These are phyloP conservation scores for Drosophila bipectinata DNA, from an alignment of 1,140 invertebrate species.

Conservation along the genomic window DNA sequence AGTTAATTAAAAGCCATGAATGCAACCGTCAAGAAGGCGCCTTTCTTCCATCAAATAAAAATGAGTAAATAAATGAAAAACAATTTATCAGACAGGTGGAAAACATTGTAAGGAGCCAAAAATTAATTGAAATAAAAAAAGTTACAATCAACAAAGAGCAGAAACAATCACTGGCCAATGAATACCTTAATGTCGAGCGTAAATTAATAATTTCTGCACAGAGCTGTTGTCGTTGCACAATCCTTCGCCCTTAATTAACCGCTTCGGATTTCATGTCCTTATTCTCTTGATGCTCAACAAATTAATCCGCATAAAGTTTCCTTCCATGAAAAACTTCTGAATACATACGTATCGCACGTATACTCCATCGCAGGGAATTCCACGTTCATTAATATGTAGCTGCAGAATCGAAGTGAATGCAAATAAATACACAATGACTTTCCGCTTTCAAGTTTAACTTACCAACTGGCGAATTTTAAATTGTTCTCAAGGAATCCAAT, in stretches of 20 bases:
- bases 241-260: conserved; percentile 44
- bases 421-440: not conserved
- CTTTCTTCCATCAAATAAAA: conserved; percentile 7
- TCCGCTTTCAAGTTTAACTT: not conserved
- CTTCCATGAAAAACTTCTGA: conserved; percentile 3
- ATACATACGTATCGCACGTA: no score
- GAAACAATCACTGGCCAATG: not conserved
- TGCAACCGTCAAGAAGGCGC: conserved; percentile 21
- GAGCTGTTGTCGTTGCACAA: not conserved
- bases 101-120: not conserved
- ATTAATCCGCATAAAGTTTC: not conserved
- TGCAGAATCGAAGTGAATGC: not conserved
- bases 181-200: conserved; percentile 1
- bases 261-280: conserved; percentile 12
- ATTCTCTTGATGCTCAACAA: not conserved
- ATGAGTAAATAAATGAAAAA: not conserved
- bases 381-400: conserved; percentile 54
- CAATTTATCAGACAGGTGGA: conserved; percentile 6
- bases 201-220: not conserved
- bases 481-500: conserved; percentile 2
- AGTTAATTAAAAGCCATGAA: conserved; percentile 43
- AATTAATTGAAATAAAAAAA: not conserved
- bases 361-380: conserved; percentile 7
- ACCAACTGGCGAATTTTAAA: not conserved
- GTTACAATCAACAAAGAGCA: no score